Evolutionary conservation across 1,140 invertebrate genomes (phyloP), one percentile per base, ranked within the genome.

Genomic region (Dreissena polymorpha): DNA sequence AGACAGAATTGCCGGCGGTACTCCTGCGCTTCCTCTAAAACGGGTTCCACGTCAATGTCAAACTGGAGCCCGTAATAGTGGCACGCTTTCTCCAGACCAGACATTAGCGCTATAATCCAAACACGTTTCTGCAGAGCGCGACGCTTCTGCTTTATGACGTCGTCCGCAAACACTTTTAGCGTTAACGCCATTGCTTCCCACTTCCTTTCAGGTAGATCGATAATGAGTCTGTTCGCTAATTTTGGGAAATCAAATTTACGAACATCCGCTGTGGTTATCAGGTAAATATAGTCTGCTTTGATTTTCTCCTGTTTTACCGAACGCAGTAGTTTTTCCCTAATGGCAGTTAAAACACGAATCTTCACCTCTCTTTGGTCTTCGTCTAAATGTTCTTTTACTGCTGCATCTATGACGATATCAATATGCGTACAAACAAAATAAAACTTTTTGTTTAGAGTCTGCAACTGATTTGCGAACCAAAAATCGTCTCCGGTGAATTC

Each of bases 171-270:
- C 5, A 77, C 63, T 50, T 67, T 68, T 29, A 83, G 18, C 5
- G 72, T 76, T 16, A 83, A 60, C 13, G 74, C 74, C 81, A 83
- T 75, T 16, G 74, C 72, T 14, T 83, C 81, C 74, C 81, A 76
- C 23, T 83, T 83, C 7, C 72, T 29, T 16, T 71, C 81, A 12
- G 81, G 12, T 18, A 83, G 68, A 64, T 75, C 49, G 7, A 12
- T 60, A 23, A 83, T 83, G 67, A 83, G 55, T 16, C 18, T 23
- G 16, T 76, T 53, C 10, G 64, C 65, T 49, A 83, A 57, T n/a
- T 64, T 83, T 12, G 81, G 73, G 55, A 75, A 75, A 39, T 83
- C 81, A 76, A 55, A 83, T 27, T 83, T 83, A 6, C 79, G 79
- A 29, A 82, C 27, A 73, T 82, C 79, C 14, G 70, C 39, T 57